Conservation (phyloP, 2,888 invertebrate genomes). For the Xestia xanthographa region DNA sequence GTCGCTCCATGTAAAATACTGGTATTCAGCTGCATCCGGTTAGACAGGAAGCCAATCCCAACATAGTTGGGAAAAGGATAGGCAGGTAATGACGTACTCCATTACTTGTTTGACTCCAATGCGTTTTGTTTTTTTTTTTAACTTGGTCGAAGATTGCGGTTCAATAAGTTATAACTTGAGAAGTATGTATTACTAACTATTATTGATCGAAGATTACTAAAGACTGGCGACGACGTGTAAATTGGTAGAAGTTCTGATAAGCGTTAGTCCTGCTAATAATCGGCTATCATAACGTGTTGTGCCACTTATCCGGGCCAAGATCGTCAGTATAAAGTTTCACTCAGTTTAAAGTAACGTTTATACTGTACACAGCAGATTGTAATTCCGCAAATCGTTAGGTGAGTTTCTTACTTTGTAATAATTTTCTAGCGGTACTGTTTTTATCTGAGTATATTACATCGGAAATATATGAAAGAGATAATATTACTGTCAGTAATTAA, state of each 20-base stretch:
- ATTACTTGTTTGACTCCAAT: background rate
- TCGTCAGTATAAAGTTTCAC: conserved; percentile 73
- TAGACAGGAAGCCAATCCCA: too few species aligned
- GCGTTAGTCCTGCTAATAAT: conserved; percentile 32
- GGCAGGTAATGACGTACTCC: too few species aligned
- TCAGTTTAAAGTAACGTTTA: conserved; percentile 64
- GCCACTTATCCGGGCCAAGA: conserved; percentile 67
- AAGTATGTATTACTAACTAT: background rate
- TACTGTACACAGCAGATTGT: conserved; percentile 62
- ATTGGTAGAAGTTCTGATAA: conserved; percentile 8
- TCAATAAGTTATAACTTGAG: background rate
- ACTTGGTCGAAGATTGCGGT: background rate
- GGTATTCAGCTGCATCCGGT: too few species aligned
- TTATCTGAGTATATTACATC: conserved; percentile 53
- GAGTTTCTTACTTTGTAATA: conserved; percentile 63
- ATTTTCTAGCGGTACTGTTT: conserved; percentile 58
- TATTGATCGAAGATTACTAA: too few species aligned
- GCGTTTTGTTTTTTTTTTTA: background rate
- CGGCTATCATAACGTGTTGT: conserved; percentile 27
- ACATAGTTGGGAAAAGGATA: too few species aligned
- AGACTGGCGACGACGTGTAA: background rate
- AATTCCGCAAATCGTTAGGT: conserved; percentile 57
- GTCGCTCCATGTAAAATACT: too few species aligned
- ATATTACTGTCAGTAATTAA: conserved; percentile 49
- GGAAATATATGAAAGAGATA: conserved; percentile 57